These are phyloP conservation scores for Phaethon lepturus DNA, from an alignment of 2,113 vertebrate species.

Conservation along the genomic window DNA sequence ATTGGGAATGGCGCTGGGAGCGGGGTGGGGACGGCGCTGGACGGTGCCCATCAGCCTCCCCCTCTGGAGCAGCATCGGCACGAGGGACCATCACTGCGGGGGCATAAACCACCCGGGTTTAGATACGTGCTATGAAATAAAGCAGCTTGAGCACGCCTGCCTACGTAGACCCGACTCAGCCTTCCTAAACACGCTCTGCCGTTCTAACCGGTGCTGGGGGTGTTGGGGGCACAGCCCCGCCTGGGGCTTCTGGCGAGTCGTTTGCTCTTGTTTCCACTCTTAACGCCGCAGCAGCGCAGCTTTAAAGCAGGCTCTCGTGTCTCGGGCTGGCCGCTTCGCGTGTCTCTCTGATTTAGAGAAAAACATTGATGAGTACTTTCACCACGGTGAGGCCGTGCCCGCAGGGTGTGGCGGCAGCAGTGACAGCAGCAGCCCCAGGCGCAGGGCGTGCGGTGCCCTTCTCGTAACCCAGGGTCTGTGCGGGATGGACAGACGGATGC, in stretches of 20 bases:
- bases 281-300: background rate
- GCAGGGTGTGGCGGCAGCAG: background rate
- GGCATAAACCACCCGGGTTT: background rate
- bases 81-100: background rate
- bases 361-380: background rate
- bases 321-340: background rate
- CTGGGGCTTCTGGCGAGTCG: background rate
- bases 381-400: background rate
- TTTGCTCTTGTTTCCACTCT: background rate
- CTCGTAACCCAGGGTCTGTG: background rate
- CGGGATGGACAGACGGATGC: background rate
- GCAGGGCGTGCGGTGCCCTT: background rate
- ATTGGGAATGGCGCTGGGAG: background rate
- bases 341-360: background rate
- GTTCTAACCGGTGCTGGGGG: background rate
- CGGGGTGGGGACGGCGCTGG: background rate
- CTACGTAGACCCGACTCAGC: fast-evolving
- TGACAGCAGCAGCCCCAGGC: background rate
- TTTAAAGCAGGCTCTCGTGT: background rate
- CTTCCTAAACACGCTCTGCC: background rate
- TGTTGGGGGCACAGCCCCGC: background rate
- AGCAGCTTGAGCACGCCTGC: background rate
- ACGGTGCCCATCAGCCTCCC: background rate
- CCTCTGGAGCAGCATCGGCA: background rate
- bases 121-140: background rate